Evolutionary conservation across 2,888 invertebrate genomes (phyloP).

Genomic region (Galerucella pusilla): DNA sequence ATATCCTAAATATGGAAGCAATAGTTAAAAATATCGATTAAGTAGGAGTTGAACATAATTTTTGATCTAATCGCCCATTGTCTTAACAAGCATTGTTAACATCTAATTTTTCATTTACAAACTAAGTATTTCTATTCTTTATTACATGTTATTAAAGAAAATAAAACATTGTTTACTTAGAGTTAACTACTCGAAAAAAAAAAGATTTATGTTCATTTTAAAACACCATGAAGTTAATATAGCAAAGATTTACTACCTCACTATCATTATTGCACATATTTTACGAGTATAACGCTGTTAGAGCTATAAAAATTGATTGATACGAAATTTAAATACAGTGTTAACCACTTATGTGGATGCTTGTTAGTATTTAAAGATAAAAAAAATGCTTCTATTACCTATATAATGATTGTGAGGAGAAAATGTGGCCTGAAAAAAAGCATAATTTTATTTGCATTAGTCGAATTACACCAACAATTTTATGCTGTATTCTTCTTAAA

Average conservation of each 20-base stretch:
- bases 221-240: neutral
- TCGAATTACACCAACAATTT: conserved; percentile 17
- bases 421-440: too few species aligned
- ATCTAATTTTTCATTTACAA: neutral
- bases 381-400: neutral
- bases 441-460: too few species aligned
- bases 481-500: conserved; percentile 26
- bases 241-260: neutral
- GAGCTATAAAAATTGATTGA: neutral
- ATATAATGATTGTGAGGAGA: too few species aligned
- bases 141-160: neutral
- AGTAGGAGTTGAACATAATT: neutral
- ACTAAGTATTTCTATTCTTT: neutral
- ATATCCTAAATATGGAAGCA: neutral
- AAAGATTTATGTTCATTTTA: conserved; percentile 1
- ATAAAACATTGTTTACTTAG: neutral
- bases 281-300: neutral
- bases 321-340: neutral
- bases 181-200: neutral
- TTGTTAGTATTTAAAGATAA: too few species aligned
- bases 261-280: neutral
- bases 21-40: neutral
- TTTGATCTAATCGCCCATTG: neutral
- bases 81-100: neutral
- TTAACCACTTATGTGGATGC: neutral